Base-by-base conservation (phyloP, 23 tunicate genomes). In the Trididemnum clinides region DNA sequence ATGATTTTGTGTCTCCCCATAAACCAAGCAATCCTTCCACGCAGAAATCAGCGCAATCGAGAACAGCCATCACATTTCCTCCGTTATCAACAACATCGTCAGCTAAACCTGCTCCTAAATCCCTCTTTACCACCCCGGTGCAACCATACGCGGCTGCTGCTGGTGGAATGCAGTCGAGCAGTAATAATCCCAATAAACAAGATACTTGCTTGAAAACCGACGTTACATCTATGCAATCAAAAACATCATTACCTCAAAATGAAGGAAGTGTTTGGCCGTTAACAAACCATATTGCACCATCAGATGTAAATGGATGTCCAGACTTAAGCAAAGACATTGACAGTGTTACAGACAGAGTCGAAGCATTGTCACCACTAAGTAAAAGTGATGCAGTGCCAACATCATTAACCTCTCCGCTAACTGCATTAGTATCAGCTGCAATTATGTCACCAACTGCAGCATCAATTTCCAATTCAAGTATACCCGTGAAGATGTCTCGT, bases 131-230 rank as follows among this genome's bases (percentile, higher is more conserved):
- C 54, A 44, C 87, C 21, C 84, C 82, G 26, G 62, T 29, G 20
- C 95, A 95, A 34, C 78, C 91, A 10, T 89, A 95, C 82, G 90
- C 96, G 2, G 96, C 90, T 28, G 92, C 57, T 21, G 85, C 81
- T 4, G 85, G 81, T 44, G 64, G 64, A 39, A 77, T 57, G 78
- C 91, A 80, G 64, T 38, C 85, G 0, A 73, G 65, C 33, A 33
- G 20, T 0, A 23, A 77, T 19, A 62, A 34, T 81, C 85, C 33
- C 15, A 57, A 6, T 18, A 62, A 51, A 20, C 74, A 44, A 62
- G 66, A 33, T 2, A 26, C 35, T 2, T 21, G 2, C 2, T 28
- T 25, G 83, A 28, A 26, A 32, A 50, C 38, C 4, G 65, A 50
- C 4, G 36, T 5, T 12, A 38, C 28, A 21, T 2, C 27, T 37